Conservation (phyloP, 2,113 vertebrate genomes). For the Sturnira hondurensis region DNA sequence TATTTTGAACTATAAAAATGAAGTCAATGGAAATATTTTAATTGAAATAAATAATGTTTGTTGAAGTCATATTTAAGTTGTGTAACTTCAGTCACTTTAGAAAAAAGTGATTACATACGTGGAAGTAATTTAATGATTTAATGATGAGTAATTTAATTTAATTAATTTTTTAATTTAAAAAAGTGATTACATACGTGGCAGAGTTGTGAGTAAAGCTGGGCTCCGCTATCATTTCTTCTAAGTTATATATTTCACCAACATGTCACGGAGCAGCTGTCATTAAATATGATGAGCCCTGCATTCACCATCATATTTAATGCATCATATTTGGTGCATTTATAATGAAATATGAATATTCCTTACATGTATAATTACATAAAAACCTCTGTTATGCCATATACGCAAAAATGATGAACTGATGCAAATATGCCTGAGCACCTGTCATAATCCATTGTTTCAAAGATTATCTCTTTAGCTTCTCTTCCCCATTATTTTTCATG, state of each 20-base stretch:
- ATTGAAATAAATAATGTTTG: constrained; percentile 17
- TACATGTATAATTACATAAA: constrained; percentile 52
- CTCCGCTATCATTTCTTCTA: background rate
- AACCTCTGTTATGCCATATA: constrained; percentile 56
- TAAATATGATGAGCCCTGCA: background rate
- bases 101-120: too few relatives aligned
- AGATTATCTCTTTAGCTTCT: rapidly evolving
- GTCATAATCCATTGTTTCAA: background rate
- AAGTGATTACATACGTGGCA: background rate
- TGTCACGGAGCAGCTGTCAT: constrained; percentile 55
- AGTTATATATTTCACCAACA: constrained; percentile 48
- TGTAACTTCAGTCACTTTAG: constrained; percentile 30
- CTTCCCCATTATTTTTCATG: background rate
- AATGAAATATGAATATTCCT: constrained; percentile 58
- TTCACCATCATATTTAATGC: constrained; percentile 20
- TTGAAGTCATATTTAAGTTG: background rate
- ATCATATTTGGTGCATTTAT: constrained; percentile 39
- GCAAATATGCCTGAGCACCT: background rate
- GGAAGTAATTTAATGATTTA: too few relatives aligned
- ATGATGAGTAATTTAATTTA: too few relatives aligned
- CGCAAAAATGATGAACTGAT: constrained; percentile 66
- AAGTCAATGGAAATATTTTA: background rate
- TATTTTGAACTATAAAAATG: constrained; percentile 16
- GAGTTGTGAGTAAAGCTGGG: background rate
- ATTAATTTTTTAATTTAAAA: too few relatives aligned